Conservation (phyloP, 2,888 invertebrate genomes). For the Myopa testacea region DNA sequence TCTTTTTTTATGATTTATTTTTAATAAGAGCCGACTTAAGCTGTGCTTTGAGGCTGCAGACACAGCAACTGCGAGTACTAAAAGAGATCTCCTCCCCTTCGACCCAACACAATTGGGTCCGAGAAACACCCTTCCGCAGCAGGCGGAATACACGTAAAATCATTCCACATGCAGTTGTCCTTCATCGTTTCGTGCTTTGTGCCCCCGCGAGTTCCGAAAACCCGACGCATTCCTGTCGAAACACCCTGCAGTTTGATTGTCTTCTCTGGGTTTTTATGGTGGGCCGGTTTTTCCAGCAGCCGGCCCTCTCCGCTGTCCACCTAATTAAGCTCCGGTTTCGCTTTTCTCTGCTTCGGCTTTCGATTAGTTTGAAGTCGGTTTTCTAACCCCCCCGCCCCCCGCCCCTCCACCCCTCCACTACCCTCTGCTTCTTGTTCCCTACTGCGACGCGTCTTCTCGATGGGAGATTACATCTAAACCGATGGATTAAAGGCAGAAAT, state of each 20-base stretch:
- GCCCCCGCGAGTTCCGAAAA: no score
- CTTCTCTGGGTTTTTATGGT: neutral
- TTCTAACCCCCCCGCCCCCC: neutral
- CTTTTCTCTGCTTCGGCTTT: neutral
- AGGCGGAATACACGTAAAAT: no score
- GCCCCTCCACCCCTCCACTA: neutral
- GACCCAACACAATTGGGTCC: no score
- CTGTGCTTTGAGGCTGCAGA: no score
- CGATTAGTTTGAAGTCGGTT: neutral
- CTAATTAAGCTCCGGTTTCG: neutral
- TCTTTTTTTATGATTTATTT: no score
- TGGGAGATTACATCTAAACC: slow-evolving; percentile 21
- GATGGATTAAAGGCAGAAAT: slow-evolving; percentile 24
- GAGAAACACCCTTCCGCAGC: no score
- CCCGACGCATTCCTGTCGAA: no score
- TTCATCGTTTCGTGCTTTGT: no score
- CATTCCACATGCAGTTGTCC: no score
- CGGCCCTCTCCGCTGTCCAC: neutral
- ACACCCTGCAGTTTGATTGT: neutral
- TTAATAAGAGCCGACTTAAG: no score
- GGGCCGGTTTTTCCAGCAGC: neutral
- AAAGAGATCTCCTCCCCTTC: no score
- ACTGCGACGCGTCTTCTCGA: neutral
- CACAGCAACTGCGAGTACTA: no score
- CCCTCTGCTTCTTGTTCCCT: neutral